Conservation (phyloP, 30 jellyfish, hydroid and myxozoan genomes). For the Aurelia aurita complex sp. Pacific region DNA sequence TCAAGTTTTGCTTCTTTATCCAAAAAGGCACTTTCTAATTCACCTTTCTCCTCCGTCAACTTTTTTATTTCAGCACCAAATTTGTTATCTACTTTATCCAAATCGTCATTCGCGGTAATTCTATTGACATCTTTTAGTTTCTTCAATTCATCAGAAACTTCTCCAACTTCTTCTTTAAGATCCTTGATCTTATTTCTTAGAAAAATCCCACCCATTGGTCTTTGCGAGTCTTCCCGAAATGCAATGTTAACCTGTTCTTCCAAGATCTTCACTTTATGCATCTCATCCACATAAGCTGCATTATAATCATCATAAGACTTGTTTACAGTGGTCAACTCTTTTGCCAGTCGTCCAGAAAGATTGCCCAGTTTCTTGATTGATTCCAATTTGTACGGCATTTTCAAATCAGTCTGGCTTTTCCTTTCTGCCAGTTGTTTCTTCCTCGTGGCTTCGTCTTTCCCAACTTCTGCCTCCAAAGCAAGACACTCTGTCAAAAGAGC, state of each 20-base stretch:
- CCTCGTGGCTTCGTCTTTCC: not conserved
- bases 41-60: slow-evolving; percentile 37
- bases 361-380: slow-evolving; percentile 44
- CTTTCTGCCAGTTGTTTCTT: not conserved
- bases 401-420: slow-evolving; percentile 1
- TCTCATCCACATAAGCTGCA: slow-evolving; percentile 5
- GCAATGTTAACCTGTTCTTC: slow-evolving; percentile 14
- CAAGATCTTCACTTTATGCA: not conserved
- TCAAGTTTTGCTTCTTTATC: slow-evolving; percentile 55
- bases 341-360: slow-evolving; percentile 35
- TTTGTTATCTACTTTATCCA: slow-evolving; percentile 45
- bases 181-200: slow-evolving; percentile 18
- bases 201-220: slow-evolving; percentile 32
- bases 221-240: not conserved
- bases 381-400: slow-evolving; percentile 47
- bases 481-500: slow-evolving; percentile 45
- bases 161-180: slow-evolving; percentile 1
- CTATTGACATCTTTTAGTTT: not conserved
- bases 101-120: slow-evolving; percentile 5
- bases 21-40: slow-evolving; percentile 30
- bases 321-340: slow-evolving; percentile 6
- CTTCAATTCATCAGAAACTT: slow-evolving; percentile 7
- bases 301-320: slow-evolving; percentile 5
- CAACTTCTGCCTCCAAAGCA: slow-evolving; percentile 12
- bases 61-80: slow-evolving; percentile 44